Evolutionary conservation across 2,888 invertebrate genomes (phyloP).

Genomic region (Fabriciana adippe): DNA sequence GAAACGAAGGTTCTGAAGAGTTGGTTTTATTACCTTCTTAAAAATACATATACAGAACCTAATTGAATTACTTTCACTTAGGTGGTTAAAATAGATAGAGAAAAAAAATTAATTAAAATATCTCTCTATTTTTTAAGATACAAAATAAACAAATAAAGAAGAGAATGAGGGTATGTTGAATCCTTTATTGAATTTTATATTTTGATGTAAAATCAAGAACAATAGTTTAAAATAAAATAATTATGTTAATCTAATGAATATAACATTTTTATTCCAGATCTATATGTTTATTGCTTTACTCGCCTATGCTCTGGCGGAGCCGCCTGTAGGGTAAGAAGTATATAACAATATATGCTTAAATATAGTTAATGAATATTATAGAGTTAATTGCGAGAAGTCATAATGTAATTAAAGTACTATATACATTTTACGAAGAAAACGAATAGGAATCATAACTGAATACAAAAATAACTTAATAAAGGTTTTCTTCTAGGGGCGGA

Average conservation of each 20-base stretch:
- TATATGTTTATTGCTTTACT: conserved; percentile 55
- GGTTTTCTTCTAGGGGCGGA: conserved; percentile 53
- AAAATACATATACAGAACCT: neutral
- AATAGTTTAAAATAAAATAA: too few species aligned
- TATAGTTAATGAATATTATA: neutral
- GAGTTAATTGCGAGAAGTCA: too few species aligned
- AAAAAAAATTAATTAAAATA: too few species aligned
- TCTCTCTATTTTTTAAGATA: neutral
- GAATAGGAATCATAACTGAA: too few species aligned
- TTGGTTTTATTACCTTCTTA: too few species aligned
- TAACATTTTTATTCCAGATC: conserved; percentile 53
- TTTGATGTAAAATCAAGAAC: too few species aligned
- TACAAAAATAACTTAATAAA: too few species aligned
- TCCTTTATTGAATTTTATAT: neutral
- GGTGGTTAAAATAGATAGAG: too few species aligned
- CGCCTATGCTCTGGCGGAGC: conserved; percentile 58
- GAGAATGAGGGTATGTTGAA: conserved; percentile 10
- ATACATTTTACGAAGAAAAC: too few species aligned
- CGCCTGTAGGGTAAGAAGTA: conserved; percentile 69
- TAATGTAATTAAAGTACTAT: too few species aligned
- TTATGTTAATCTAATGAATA: neutral
- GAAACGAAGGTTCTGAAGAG: neutral
- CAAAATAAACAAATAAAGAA: neutral
- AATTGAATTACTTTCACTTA: too few species aligned
- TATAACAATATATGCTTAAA: neutral